A percentile compares a stretch with the other conserved stretches of the same genome.
Conservation (phyloP, 2,113 vertebrate species). For the Platichthys stellatus region DNA sequence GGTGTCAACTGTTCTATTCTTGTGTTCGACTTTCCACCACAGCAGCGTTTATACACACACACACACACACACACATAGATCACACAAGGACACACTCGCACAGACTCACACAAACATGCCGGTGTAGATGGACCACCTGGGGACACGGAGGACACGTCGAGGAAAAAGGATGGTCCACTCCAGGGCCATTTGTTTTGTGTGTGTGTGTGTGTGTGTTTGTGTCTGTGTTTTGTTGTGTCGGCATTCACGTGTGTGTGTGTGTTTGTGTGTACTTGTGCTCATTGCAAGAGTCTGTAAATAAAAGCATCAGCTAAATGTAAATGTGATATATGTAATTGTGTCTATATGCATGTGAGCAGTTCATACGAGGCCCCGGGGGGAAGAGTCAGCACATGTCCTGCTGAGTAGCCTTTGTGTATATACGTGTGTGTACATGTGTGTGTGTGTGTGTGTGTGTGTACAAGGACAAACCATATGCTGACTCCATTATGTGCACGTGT, state of each 20-base stretch:
- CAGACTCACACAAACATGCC: conserved; percentile 7
- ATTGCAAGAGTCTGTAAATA: conserved; percentile 12
- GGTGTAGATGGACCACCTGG: conserved; percentile 14
- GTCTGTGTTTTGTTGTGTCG: conserved; percentile 7
- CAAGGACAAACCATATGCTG: conserved; percentile 9
- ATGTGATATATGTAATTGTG: conserved; percentile 42
- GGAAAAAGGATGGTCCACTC: not conserved
- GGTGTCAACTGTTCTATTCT: conserved; percentile 30
- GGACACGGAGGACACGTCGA: not conserved
- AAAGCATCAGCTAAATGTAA: conserved; percentile 62
- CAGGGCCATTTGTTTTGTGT: conserved; percentile 12
- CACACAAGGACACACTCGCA: conserved; percentile 25
- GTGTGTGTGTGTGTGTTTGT: not conserved
- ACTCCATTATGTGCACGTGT: conserved; percentile 16
- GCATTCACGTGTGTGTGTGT: not conserved
- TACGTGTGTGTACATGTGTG: not conserved
- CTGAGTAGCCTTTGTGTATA: not conserved
- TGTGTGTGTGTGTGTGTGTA: not conserved
- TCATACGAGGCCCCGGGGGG: conserved; percentile 17
- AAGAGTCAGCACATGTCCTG: conserved; percentile 34
- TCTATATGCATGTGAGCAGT: conserved; percentile 21
- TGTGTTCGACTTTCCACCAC: not conserved
- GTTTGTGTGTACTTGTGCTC: not conserved
- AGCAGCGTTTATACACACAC: not conserved
- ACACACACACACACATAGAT: conserved; percentile 31